phyloP scores from a whole-genome alignment of 2,888 invertebrate species.

The Callyntrura guangdongensis region DNA sequence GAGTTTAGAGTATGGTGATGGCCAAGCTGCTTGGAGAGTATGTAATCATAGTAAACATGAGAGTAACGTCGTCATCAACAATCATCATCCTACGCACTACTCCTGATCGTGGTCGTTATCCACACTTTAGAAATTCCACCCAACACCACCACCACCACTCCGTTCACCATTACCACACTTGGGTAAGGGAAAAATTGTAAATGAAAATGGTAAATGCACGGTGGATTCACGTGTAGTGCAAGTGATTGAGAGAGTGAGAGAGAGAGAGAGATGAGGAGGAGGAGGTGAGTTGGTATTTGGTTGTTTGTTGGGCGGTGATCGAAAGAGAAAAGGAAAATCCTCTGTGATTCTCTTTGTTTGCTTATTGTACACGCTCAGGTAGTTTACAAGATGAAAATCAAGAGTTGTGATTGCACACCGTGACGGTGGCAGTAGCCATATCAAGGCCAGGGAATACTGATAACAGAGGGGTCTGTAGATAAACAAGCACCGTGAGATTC shows the following conservation, averaged over 20 bases:
- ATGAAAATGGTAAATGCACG: slow-evolving; percentile 20
- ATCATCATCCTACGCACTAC: background rate
- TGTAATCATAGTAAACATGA: slow-evolving; percentile 29
- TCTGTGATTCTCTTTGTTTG: slow-evolving; percentile 58
- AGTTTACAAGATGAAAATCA: background rate
- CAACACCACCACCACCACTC: too few relatives aligned
- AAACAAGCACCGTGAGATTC: too few relatives aligned
- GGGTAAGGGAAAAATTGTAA: background rate
- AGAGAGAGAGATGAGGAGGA: slow-evolving; percentile 11
- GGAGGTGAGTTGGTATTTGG: background rate
- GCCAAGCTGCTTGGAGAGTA: too few relatives aligned
- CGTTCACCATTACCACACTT: too few relatives aligned
- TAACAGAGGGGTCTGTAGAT: too few relatives aligned
- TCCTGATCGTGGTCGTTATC: slow-evolving; percentile 40
- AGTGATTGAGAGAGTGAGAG: background rate
- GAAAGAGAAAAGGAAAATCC: background rate
- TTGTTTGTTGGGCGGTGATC: too few relatives aligned
- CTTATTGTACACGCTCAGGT: slow-evolving; percentile 71
- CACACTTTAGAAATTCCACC: slow-evolving; percentile 33
- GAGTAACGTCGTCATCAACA: slow-evolving; percentile 9
- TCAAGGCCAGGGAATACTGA: background rate
- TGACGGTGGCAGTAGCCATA: background rate
- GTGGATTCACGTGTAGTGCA: background rate
- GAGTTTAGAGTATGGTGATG: background rate
- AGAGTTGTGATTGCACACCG: background rate